phyloP scores from a whole-genome alignment of 1,140 invertebrate genomes.

The Magallana angulata region DNA sequence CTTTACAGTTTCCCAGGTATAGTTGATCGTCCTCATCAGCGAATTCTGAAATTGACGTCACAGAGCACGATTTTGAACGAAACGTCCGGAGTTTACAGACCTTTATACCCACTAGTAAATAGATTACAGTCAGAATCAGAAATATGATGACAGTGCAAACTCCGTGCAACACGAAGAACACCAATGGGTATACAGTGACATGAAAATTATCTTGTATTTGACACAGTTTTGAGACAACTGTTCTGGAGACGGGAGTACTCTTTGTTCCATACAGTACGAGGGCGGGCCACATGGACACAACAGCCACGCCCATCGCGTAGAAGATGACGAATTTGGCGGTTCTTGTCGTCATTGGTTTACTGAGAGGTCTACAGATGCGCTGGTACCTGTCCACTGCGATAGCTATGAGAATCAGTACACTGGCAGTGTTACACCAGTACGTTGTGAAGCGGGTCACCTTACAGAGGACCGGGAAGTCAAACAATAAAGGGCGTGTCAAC shows the following conservation, averaged over 20 bases:
- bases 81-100: conserved; percentile 51
- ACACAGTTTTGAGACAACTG: conserved; percentile 41
- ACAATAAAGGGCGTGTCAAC: conserved; percentile 47
- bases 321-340: conserved; percentile 46
- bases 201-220: conserved; percentile 39
- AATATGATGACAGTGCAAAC: conserved; percentile 49
- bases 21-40: conserved; percentile 45
- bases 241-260: neutral
- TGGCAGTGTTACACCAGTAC: conserved; percentile 52
- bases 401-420: conserved; percentile 58
- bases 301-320: neutral
- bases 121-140: conserved; percentile 42
- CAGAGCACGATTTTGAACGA: conserved; percentile 26
- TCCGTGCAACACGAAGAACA: conserved; percentile 47
- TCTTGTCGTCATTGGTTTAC: conserved; percentile 35
- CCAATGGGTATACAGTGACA: conserved; percentile 42
- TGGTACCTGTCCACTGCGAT: conserved; percentile 60
- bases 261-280: conserved; percentile 51
- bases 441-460: conserved; percentile 52
- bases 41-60: neutral
- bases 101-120: conserved; percentile 45
- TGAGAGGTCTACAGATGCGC: conserved; percentile 59
- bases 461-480: conserved; percentile 46
- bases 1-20: neutral
- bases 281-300: conserved; percentile 40